Percentiles rank a stretch among this genome's conserved stretches.
Conservation (phyloP, 2,888 invertebrate genomes). For the Cerastis rubricosa region DNA sequence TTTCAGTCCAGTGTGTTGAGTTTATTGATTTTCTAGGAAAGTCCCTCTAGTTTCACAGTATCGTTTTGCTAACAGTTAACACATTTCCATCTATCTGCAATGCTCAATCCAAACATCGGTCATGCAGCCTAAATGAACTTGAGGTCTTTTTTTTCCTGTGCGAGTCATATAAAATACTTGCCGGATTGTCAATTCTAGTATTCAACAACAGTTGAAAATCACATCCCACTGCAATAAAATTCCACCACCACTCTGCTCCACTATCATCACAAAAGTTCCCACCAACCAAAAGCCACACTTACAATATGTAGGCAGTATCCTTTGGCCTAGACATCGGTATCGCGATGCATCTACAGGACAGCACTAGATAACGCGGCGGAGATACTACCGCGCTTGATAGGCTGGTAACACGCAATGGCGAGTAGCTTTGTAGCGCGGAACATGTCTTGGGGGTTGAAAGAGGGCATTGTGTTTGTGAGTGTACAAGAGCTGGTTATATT, state of each 20-base stretch:
- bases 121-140: neutral
- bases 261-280: constrained; percentile 33
- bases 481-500: neutral
- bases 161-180: neutral
- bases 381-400: constrained; percentile 67
- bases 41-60: no score
- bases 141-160: neutral
- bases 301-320: constrained; percentile 50
- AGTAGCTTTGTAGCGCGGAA: constrained; percentile 29
- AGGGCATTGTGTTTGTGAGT: constrained; percentile 6
- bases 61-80: no score
- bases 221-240: neutral
- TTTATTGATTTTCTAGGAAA: neutral
- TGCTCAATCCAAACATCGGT: neutral
- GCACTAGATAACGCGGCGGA: constrained; percentile 58
- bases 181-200: no score
- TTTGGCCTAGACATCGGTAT: constrained; percentile 46
- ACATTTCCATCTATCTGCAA: no score
- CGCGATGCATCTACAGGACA: constrained; percentile 64
- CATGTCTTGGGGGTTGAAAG: constrained; percentile 28
- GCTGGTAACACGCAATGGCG: constrained; percentile 60
- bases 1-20: no score
- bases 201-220: neutral
- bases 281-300: constrained; percentile 41
- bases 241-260: neutral